Percentiles rank a stretch among this genome's conserved stretches.
These are phyloP conservation scores for Rhagophthalmus giganteus DNA, from an alignment of 2,888 invertebrate genomes.

Conservation along the genomic window DNA sequence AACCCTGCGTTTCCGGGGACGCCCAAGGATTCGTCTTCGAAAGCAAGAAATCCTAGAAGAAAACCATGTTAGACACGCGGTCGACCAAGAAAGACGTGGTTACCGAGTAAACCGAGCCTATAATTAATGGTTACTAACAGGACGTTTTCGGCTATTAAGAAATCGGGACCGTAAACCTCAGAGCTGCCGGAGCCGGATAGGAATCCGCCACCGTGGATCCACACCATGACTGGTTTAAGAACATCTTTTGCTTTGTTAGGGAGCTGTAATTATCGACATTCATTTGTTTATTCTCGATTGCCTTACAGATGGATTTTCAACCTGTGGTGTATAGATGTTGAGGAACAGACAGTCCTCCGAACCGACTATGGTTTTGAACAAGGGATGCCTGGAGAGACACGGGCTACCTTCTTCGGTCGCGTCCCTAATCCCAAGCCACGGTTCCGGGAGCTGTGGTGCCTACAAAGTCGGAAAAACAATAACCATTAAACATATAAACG, in stretches of 20 bases:
- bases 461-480: not conserved
- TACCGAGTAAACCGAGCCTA: constrained; percentile 48
- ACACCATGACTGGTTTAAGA: constrained; percentile 53
- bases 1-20: not conserved
- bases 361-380: not conserved
- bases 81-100: no score
- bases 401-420: not conserved
- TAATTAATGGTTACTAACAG: constrained; percentile 52
- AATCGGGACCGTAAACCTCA: constrained; percentile 48
- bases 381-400: not conserved
- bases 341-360: constrained; percentile 3
- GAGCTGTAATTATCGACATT: constrained; percentile 22
- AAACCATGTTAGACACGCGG: not conserved
- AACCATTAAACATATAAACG: no score
- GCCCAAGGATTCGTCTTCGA: not conserved
- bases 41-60: not conserved
- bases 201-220: constrained; percentile 55
- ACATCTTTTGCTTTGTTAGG: constrained; percentile 4
- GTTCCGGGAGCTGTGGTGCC: not conserved
- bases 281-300: no score
- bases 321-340: constrained; percentile 8
- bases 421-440: not conserved
- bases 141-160: constrained; percentile 50
- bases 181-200: constrained; percentile 46
- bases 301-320: constrained; percentile 12